Percentiles rank a stretch among this genome's conserved stretches.
Conservation (phyloP, 64 coral and sea anemone species). For the Montipora efflorescens region DNA sequence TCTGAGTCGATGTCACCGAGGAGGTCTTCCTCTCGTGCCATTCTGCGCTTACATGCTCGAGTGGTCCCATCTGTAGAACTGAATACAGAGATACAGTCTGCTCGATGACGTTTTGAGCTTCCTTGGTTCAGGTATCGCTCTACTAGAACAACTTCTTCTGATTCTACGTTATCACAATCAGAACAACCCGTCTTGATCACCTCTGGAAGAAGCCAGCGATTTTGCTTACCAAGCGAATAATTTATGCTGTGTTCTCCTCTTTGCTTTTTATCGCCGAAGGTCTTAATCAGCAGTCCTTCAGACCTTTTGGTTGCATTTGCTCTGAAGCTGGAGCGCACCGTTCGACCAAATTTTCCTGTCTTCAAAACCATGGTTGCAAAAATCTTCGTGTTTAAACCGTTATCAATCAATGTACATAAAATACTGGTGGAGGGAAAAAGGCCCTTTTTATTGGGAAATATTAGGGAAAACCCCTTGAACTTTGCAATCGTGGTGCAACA, state of each 20-base stretch:
- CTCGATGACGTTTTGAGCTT: neutral
- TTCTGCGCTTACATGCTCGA: conserved; percentile 28
- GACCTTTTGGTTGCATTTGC: neutral
- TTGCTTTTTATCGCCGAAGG: neutral
- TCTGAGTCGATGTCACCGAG: neutral
- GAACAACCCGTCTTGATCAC: conserved; percentile 28
- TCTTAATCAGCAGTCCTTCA: conserved; percentile 39
- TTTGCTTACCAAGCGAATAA: conserved; percentile 58
- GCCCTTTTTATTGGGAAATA: neutral
- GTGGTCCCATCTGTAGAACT: conserved; percentile 3
- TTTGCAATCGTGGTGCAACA: conserved; percentile 14
- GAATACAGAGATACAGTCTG: conserved; percentile 52
- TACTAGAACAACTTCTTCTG: conserved; percentile 39
- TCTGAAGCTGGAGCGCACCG: conserved; percentile 46
- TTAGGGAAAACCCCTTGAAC: neutral
- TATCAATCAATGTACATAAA: no score
- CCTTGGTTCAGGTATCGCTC: conserved; percentile 6
- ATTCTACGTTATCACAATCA: neutral
- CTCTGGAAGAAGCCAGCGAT: conserved; percentile 74
- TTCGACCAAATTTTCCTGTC: conserved; percentile 74
- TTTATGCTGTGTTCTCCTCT: neutral
- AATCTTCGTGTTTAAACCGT: neutral
- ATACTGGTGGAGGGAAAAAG: no score
- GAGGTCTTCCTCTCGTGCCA: conserved; percentile 32
- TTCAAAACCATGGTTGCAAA: conserved; percentile 56